phyloP scores from a whole-genome alignment of 2,113 vertebrate genomes.

The Verasper variegatus region DNA sequence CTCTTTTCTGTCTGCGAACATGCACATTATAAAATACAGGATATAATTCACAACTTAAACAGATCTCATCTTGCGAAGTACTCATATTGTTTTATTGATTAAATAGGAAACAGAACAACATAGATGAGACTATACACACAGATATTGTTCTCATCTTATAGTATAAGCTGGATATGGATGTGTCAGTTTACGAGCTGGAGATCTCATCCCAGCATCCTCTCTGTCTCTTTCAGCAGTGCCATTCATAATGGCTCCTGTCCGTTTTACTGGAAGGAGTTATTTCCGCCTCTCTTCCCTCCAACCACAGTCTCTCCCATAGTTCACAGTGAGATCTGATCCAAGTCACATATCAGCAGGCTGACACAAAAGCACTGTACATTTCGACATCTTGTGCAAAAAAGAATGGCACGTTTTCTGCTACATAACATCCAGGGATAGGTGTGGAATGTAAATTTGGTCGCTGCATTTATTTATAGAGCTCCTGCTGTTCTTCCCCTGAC shows the following conservation, averaged over 20 bases:
- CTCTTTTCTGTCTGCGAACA: slow-evolving; percentile 3
- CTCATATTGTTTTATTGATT: slow-evolving; percentile 83
- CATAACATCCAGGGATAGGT: slow-evolving; percentile 76
- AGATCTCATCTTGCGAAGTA: slow-evolving; percentile 53
- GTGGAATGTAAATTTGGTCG: slow-evolving; percentile 75
- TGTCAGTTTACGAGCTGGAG: slow-evolving; percentile 53
- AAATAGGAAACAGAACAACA: slow-evolving; percentile 84
- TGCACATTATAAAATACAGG: neutral
- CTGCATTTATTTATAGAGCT: slow-evolving; percentile 63
- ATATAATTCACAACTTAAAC: slow-evolving; percentile 49
- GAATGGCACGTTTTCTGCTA: slow-evolving; percentile 79
- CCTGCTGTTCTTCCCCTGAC: slow-evolving; percentile 50
- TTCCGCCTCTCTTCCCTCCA: slow-evolving; percentile 28
- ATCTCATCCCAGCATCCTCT: slow-evolving; percentile 63
- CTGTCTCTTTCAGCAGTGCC: slow-evolving; percentile 45
- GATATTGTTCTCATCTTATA: slow-evolving; percentile 72
- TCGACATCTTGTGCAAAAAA: slow-evolving; percentile 69
- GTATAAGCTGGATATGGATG: slow-evolving; percentile 62
- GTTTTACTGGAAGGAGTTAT: slow-evolving; percentile 7
- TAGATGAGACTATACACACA: slow-evolving; percentile 75
- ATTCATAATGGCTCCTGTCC: slow-evolving; percentile 62
- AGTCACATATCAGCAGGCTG: slow-evolving; percentile 61
- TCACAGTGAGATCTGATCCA: slow-evolving; percentile 67
- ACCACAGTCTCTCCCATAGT: slow-evolving; percentile 41
- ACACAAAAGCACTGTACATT: slow-evolving; percentile 63